Conservation (phyloP, 2,888 invertebrate species). For the Dichetophora obliterata region DNA sequence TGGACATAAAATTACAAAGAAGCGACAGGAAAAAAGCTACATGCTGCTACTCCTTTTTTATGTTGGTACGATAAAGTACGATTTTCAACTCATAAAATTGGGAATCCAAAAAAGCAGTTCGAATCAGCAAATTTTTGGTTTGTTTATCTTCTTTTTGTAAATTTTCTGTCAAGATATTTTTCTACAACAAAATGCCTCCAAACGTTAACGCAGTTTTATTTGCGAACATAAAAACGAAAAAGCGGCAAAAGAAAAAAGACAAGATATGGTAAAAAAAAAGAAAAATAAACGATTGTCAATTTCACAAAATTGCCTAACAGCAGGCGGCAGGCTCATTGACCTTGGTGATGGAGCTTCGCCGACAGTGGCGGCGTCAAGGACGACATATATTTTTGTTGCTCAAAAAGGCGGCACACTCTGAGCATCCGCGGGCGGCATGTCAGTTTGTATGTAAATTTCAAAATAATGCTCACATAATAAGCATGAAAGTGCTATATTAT, state of each 20-base stretch:
- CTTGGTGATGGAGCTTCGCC: not conserved
- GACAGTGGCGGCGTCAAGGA: not conserved
- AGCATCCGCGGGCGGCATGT: not conserved
- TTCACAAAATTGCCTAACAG: constrained; percentile 15
- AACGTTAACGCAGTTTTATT: constrained; percentile 19
- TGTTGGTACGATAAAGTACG: not conserved
- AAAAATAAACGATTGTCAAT: not conserved
- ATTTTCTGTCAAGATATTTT: not conserved
- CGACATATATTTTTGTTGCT: constrained; percentile 3
- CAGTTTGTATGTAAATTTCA: not conserved
- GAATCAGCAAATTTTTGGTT: not conserved
- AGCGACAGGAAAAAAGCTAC: not conserved
- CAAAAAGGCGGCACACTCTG: not conserved
- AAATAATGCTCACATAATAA: constrained; percentile 8
- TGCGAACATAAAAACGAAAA: not conserved
- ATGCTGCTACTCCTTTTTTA: not conserved
- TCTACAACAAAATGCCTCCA: not conserved
- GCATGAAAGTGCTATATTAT: not conserved
- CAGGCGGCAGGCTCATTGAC: not conserved
- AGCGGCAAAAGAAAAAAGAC: not conserved
- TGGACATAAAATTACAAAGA: not conserved
- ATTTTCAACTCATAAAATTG: not conserved
- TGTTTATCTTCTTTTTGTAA: not conserved
- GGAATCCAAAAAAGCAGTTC: not conserved
- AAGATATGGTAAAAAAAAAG: no score